A percentile compares a stretch with the other conserved stretches of the same genome.
Conservation (phyloP, 2,113 vertebrate genomes). For the Notechis scutatus region DNA sequence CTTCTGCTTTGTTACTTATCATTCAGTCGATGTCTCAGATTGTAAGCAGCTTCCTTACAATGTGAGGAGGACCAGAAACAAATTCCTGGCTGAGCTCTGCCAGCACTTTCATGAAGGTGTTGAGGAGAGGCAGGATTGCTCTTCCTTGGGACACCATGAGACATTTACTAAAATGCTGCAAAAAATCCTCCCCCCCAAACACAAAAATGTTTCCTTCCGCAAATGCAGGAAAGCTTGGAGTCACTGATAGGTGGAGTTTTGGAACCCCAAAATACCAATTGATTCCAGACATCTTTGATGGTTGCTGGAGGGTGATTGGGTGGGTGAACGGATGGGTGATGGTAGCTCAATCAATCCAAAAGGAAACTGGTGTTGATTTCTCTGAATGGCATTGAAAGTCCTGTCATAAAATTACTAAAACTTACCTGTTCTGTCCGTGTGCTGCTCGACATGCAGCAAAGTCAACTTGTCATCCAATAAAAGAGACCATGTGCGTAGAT, state of each 20-base stretch:
- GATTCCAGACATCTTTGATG: background rate
- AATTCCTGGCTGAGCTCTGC: background rate
- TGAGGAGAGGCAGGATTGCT: background rate
- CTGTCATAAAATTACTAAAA: too few species aligned
- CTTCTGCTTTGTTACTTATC: background rate
- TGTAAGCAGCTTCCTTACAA: background rate
- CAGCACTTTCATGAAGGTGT: background rate
- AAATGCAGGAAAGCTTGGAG: background rate
- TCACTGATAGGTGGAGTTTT: background rate
- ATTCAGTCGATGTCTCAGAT: background rate
- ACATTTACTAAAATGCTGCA: background rate
- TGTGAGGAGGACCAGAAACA: background rate
- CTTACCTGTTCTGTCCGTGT: too few species aligned
- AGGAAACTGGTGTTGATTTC: background rate
- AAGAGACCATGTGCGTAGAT: too few species aligned
- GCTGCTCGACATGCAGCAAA: too few species aligned
- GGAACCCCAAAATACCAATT: background rate
- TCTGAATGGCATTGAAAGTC: too few species aligned
- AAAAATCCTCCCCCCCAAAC: background rate
- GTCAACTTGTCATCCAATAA: too few species aligned
- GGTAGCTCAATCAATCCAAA: background rate
- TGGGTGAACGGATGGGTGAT: background rate
- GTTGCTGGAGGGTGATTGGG: background rate
- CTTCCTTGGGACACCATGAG: background rate
- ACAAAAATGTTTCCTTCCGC: background rate